Percentiles rank a stretch among this genome's conserved stretches.
Conservation (phyloP, 1,140 invertebrate species). For the Euwallacea similis region DNA sequence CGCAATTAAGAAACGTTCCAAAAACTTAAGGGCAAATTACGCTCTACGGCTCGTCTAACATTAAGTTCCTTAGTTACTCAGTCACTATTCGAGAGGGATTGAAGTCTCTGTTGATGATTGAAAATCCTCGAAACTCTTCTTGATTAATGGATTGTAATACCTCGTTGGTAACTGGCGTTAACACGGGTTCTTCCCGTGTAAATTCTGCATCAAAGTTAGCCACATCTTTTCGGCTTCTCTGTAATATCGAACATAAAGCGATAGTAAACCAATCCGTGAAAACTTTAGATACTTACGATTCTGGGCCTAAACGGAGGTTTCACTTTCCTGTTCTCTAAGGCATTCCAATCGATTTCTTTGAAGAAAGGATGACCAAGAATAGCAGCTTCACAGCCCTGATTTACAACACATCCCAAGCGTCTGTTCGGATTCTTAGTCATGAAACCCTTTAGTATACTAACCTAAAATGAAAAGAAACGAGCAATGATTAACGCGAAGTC, state of each 20-base stretch:
- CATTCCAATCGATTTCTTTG: conserved; percentile 94
- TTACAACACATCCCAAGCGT: conserved; percentile 87
- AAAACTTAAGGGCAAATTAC: background rate
- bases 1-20: conserved; percentile 1
- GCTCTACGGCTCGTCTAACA: background rate
- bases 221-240: conserved; percentile 97
- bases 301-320: conserved; percentile 97
- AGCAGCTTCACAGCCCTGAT: conserved; percentile 73
- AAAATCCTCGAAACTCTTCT: conserved; percentile 97
- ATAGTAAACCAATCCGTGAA: too few species aligned
- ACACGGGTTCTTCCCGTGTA: conserved; percentile 94
- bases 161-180: conserved; percentile 91
- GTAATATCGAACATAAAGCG: conserved; percentile 49
- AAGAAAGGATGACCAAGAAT: conserved; percentile 96
- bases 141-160: conserved; percentile 93
- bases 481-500: background rate
- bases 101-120: conserved; percentile 93
- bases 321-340: conserved; percentile 85
- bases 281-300: conserved; percentile 75
- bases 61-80: conserved; percentile 41
- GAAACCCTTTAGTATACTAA: conserved; percentile 69
- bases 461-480: conserved; percentile 19
- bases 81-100: conserved; percentile 69
- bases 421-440: conserved; percentile 98
- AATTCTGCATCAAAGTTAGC: conserved; percentile 99